A percentile compares a stretch with the other conserved stretches of the same genome.
Conservation (phyloP, 2,113 vertebrate species). For the Tor tambroides region DNA sequence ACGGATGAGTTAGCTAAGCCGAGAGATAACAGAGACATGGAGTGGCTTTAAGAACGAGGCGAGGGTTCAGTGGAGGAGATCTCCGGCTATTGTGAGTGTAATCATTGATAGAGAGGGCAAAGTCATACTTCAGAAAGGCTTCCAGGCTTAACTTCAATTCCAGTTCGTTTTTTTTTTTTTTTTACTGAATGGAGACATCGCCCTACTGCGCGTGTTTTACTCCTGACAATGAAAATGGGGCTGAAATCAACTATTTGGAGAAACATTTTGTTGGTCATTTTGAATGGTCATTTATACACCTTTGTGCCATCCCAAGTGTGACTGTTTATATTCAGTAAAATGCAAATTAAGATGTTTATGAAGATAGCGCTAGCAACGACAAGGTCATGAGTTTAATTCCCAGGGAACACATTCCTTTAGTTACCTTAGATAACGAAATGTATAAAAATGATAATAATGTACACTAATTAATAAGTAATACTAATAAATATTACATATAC, state of each 20-base stretch:
- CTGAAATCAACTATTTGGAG: neutral
- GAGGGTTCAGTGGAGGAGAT: slow-evolving; percentile 59
- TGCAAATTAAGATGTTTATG: neutral
- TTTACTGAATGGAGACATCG: neutral
- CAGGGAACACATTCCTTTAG: no score
- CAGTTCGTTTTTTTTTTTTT: neutral
- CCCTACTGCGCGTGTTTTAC: neutral
- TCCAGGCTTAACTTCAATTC: slow-evolving; percentile 2
- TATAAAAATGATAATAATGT: neutral
- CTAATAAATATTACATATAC: no score
- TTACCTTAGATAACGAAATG: no score
- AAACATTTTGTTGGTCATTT: neutral
- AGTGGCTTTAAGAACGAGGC: slow-evolving; percentile 56
- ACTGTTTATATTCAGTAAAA: no score
- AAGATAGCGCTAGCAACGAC: no score
- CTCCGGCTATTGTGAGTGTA: slow-evolving; percentile 59
- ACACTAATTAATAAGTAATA: no score
- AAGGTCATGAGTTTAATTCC: no score
- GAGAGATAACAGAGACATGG: slow-evolving; percentile 66
- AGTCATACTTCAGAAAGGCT: slow-evolving; percentile 33
- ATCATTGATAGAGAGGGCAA: slow-evolving; percentile 38
- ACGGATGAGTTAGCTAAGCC: slow-evolving; percentile 74
- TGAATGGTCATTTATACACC: neutral
- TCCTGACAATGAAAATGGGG: neutral
- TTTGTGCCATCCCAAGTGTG: neutral